Base-by-base conservation (phyloP, 2,888 invertebrate species). In the Hypsopygia costalis region DNA sequence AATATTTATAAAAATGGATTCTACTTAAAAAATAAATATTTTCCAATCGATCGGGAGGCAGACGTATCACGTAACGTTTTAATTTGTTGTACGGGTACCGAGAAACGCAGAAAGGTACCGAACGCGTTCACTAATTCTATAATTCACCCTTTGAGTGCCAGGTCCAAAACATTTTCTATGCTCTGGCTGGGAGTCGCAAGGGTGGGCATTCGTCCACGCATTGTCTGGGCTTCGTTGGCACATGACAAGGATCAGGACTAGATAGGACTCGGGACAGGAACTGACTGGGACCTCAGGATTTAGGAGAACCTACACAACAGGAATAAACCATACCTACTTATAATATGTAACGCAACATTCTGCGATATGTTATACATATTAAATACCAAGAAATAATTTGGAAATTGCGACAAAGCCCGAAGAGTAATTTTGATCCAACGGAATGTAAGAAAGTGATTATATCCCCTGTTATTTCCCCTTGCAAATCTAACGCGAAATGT, bases 211-310 rank as follows among this genome's bases (percentile, higher is more conserved):
- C 69, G 62, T 66, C 62, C 68, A 69, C 69, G 62, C 68, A 60
- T 65, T 60, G 60, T 45, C 57, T 63, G 62, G 81, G 75, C 83
- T 77, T 81, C 83, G 85, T 78, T 81, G 87, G 86, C 87, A 86
- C 86, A 67, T 72, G 69, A 72, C 78, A 64, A 75, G 83, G 82
- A 74, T 60, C 58, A 72, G 87, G 87, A 88, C 87, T 86, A 87
- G 87, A 81, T 54, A 67, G 87, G 83, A 81, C 69, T 69, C 65
- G 62, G 81, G 81, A 69, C 60, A 75, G 81, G 83, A 80, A 74
- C 79, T 62, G 59, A 48, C 41, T 42, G 58, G 78, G 77, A 64
- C 52, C 57, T 56, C 62, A 62, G 83, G 70, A 70, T 64, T 64
- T 62, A 63, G 58, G 62, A 49, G 55, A 43, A 61, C 57, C 55